phyloP scores from a whole-genome alignment of 1,140 invertebrate species.

The Trichogramma pretiosum region DNA sequence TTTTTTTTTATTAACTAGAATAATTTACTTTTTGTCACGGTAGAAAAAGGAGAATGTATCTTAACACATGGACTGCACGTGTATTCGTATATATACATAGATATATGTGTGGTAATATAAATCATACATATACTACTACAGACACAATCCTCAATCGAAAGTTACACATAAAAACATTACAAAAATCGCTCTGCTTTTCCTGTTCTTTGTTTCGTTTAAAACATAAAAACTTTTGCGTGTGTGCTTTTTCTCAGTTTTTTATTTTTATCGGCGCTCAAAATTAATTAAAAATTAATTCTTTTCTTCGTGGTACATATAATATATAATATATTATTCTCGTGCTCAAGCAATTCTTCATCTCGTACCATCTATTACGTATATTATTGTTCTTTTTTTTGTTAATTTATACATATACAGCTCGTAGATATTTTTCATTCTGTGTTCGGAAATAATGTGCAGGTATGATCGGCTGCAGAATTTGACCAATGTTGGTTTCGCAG shows the following conservation, averaged over 20 bases:
- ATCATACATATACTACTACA: constrained; percentile 32
- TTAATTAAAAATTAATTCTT: too few relatives aligned
- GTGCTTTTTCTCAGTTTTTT: constrained; percentile 14
- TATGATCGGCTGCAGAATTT: neutral
- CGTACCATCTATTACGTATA: too few relatives aligned
- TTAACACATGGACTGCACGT: constrained; percentile 45
- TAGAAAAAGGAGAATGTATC: constrained; percentile 52
- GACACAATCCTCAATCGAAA: constrained; percentile 45
- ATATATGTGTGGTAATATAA: too few relatives aligned
- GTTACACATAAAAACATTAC: constrained; percentile 43
- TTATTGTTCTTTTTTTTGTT: constrained; percentile 11
- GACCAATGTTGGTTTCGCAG: neutral
- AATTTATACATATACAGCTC: constrained; percentile 7
- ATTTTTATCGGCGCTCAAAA: too few relatives aligned
- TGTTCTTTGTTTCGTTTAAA: too few relatives aligned
- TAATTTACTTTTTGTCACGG: constrained; percentile 50
- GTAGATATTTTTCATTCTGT: neutral
- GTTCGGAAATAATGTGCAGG: constrained; percentile 4
- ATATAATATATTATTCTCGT: too few relatives aligned
- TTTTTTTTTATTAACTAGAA: constrained; percentile 48
- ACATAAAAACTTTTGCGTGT: constrained; percentile 28
- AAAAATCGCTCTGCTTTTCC: constrained; percentile 37
- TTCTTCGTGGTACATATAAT: too few relatives aligned
- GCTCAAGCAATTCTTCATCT: too few relatives aligned
- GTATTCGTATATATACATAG: constrained; percentile 37